Conservation (phyloP, 2,113 vertebrate species). For the Meleagris gallopavo region DNA sequence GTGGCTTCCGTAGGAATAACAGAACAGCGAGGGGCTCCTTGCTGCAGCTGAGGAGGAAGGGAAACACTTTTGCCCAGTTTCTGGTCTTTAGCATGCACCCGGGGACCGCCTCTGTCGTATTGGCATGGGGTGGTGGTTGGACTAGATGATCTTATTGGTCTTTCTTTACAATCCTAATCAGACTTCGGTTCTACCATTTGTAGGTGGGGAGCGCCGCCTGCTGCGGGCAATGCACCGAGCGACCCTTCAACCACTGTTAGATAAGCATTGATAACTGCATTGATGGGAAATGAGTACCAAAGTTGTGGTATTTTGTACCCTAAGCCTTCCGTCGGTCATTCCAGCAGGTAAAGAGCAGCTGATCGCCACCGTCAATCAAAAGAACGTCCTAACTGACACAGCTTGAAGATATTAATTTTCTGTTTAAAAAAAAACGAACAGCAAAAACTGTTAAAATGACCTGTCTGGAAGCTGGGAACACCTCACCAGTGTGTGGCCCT, state of each 20-base stretch:
- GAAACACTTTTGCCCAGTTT: fast-evolving
- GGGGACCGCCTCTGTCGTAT: fast-evolving
- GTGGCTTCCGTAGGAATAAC: not conserved
- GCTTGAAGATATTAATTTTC: not conserved
- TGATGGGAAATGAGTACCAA: not conserved
- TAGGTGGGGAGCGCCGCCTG: not conserved
- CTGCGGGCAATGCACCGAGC: fast-evolving
- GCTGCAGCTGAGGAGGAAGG: not conserved
- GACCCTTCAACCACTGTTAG: not conserved
- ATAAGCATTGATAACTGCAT: no score
- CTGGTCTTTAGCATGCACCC: fast-evolving
- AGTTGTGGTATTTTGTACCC: not conserved
- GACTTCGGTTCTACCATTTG: no score
- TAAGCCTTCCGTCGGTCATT: not conserved
- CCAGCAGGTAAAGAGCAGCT: not conserved
- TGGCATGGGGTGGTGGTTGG: no score
- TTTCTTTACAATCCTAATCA: no score
- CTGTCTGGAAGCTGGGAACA: not conserved
- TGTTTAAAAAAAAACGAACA: not conserved
- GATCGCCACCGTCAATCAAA: not conserved
- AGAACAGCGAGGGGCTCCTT: fast-evolving
- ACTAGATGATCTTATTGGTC: no score
- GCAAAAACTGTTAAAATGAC: fast-evolving
- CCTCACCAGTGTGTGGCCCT: not conserved
- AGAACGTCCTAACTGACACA: not conserved